Percentiles rank a stretch among this genome's conserved stretches.
Conservation (phyloP, 30 jellyfish, hydroid and myxozoan genomes). For the Sanderia malayensis region DNA sequence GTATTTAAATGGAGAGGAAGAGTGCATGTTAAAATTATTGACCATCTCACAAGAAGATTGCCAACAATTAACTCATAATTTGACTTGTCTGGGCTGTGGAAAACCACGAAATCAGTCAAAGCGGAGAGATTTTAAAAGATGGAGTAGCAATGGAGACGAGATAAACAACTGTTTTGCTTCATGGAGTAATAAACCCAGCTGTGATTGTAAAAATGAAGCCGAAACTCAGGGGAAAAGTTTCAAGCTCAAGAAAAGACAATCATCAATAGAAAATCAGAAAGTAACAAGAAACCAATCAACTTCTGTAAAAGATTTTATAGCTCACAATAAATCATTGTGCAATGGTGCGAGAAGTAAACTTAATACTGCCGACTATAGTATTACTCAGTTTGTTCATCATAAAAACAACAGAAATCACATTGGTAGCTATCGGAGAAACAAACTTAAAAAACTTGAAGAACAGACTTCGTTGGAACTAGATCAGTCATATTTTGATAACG, state of each 20-base stretch:
- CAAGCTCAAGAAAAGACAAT: background rate
- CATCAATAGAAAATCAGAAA: background rate
- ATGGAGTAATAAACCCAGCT: background rate
- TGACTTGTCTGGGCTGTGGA: background rate
- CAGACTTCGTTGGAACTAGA: background rate
- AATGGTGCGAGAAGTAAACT: conserved; percentile 5
- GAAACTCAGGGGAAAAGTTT: background rate
- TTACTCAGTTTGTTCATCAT: background rate
- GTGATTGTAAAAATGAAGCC: background rate
- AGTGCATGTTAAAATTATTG: background rate
- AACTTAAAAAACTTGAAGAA: background rate
- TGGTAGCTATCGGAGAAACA: background rate
- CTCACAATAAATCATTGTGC: conserved; percentile 40
- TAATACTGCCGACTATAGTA: background rate
- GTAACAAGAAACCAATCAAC: background rate
- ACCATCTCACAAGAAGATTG: background rate
- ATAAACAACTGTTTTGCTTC: background rate
- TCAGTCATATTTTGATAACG: background rate
- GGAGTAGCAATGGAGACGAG: background rate
- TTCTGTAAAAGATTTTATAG: conserved; percentile 51
- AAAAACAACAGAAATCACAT: background rate
- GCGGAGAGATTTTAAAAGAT: background rate
- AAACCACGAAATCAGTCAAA: background rate
- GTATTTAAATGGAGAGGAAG: background rate
- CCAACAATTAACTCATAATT: background rate